Percentiles rank a stretch among this genome's conserved stretches.
Evolutionary conservation across 1,140 invertebrate species (phyloP).

Genomic region (Planococcus citri): DNA sequence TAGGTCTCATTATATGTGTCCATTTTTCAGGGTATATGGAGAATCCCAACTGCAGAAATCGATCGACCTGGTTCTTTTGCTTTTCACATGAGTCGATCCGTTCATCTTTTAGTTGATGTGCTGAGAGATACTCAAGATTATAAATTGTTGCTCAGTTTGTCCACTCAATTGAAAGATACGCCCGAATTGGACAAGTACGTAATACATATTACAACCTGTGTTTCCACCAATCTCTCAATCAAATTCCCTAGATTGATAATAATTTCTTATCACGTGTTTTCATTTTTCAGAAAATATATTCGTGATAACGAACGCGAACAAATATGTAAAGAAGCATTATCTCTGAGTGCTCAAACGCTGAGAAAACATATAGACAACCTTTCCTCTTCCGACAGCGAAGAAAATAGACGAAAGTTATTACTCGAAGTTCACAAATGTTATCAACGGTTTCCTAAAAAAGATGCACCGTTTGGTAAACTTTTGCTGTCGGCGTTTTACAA

Average conservation of each 20-base stretch:
- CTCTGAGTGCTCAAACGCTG: constrained; percentile 50
- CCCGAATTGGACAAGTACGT: constrained; percentile 69
- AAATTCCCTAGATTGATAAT: background rate
- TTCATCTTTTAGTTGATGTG: constrained; percentile 67
- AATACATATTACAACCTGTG: too few relatives aligned
- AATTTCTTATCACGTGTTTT: constrained; percentile 1
- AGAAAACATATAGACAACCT: constrained; percentile 34
- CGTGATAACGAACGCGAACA: constrained; percentile 64
- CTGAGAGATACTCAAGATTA: constrained; percentile 65
- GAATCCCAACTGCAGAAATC: constrained; percentile 76
- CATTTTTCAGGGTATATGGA: constrained; percentile 74
- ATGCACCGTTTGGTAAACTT: constrained; percentile 24
- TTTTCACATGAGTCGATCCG: constrained; percentile 75
- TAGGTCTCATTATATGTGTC: constrained; percentile 21
- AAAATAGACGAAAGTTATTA: constrained; percentile 25
- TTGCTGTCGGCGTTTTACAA: constrained; percentile 26
- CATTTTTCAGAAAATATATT: constrained; percentile 53
- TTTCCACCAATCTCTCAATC: too few relatives aligned
- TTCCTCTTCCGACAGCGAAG: constrained; percentile 19
- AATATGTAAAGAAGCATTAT: constrained; percentile 57
- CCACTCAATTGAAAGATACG: constrained; percentile 57
- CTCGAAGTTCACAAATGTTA: constrained; percentile 28
- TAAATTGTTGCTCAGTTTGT: constrained; percentile 64
- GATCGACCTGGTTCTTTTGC: constrained; percentile 84
- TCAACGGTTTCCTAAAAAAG: constrained; percentile 26